Conservation (phyloP, 2,113 vertebrate species). For the Crypturellus undulatus region DNA sequence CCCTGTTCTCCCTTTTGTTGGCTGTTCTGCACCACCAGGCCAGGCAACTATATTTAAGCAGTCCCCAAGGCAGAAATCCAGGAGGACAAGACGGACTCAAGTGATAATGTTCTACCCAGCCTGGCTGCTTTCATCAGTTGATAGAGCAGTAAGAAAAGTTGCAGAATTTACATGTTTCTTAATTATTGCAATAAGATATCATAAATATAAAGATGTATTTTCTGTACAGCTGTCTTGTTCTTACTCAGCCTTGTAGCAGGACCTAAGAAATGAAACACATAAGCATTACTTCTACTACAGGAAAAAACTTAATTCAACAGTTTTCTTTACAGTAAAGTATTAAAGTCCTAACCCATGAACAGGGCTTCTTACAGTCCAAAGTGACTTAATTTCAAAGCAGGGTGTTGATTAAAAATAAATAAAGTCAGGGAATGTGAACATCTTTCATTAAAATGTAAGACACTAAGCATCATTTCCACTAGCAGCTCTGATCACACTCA, state of each 20-base stretch:
- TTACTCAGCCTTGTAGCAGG: neutral
- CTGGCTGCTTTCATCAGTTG: neutral
- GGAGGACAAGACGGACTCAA: neutral
- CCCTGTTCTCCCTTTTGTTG: rapidly evolving
- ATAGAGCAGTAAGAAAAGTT: neutral
- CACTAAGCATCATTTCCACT: neutral
- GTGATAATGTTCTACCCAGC: neutral
- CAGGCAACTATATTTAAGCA: neutral
- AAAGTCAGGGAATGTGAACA: rapidly evolving
- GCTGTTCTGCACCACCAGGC: too few species aligned
- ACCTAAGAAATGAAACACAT: neutral
- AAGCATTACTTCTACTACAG: neutral
- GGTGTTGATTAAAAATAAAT: neutral
- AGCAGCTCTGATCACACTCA: neutral
- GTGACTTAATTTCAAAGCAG: rapidly evolving
- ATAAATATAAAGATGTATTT: too few species aligned
- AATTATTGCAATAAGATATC: neutral
- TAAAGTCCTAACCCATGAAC: too few species aligned
- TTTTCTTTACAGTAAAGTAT: neutral
- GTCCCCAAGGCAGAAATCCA: neutral
- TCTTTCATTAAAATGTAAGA: rapidly evolving
- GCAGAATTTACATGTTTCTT: neutral
- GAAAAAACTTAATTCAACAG: neutral
- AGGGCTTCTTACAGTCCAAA: too few species aligned
- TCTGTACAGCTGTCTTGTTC: neutral